phyloP scores from a whole-genome alignment of 53 echinoderm and acorn worm species.

The Antedon mediterranea region DNA sequence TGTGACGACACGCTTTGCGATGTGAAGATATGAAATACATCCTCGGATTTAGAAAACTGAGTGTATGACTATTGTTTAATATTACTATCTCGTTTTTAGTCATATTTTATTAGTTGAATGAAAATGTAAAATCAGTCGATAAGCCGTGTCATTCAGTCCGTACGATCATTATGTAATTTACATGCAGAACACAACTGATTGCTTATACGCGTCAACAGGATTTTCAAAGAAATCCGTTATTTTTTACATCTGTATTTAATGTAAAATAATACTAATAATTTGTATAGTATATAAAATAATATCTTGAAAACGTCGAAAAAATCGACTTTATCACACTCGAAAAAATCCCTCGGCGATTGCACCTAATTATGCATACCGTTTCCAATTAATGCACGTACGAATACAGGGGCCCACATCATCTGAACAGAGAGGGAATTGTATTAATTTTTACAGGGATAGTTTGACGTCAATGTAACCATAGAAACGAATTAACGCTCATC shows the following conservation, averaged over 20 bases:
- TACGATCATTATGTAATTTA: too few species aligned
- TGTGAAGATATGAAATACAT: too few species aligned
- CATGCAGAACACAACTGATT: too few species aligned
- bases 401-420: not conserved
- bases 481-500: constrained; percentile 23
- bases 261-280: not conserved
- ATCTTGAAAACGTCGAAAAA: not conserved
- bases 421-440: constrained; percentile 3
- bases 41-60: too few species aligned
- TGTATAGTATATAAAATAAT: not conserved
- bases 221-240: not conserved
- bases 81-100: too few species aligned
- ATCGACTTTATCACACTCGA: not conserved
- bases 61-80: too few species aligned
- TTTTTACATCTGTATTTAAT: not conserved
- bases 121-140: too few species aligned
- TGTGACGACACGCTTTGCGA: too few species aligned
- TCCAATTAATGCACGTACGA: not conserved
- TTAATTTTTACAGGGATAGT: constrained; percentile 32
- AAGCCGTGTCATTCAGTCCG: too few species aligned
- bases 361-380: not conserved
- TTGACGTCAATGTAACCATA: constrained; percentile 79
- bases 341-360: not conserved
- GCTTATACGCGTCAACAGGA: too few species aligned
- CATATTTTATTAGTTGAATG: too few species aligned